Evolutionary conservation across 2,113 vertebrate species (phyloP), one percentile per base, ranked within the genome.

Genomic region (Halichoerus grypus): DNA sequence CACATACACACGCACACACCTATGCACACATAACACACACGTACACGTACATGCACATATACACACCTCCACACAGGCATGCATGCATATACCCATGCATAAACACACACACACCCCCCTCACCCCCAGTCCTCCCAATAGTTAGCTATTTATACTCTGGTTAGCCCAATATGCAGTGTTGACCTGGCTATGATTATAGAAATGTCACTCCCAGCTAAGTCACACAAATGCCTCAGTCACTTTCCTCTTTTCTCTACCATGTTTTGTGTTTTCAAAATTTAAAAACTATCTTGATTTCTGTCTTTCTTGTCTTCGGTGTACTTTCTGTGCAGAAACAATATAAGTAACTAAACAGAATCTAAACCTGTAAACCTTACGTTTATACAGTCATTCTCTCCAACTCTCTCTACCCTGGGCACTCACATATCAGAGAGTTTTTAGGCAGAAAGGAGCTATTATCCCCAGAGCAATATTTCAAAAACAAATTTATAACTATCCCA

Each of bases 391-490:
- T 36, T 80, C 22, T 51, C 5, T 55, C 81, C 26, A 26, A 21
- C 53, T 65, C n/a, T 49, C 89, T 67, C n/a, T 71, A 31, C 28
- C 39, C 39, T 10, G 2, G 1, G 14, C 12, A 24, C 39, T 61
- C 28, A 77, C 3, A 46, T 26, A 55, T 33, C 14, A 4, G 53
- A 22, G 49, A 79, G 12, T 13, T 81, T 89, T 94, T 85, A 49
- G 42, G 36, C 36, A 69, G 61, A 81, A 49, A 39, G 7, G 39
- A 91, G n/a, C 55, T 4, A 71, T 28, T 51, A 72, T 92, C 77
- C 49, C 67, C 46, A 96, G 67, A 67, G 80, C 42, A 96, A 89
- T 46, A 76, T 39, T 82, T 83, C 85, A 76, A 61, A 94, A 86
- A 57, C 85, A 90, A 80, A 77, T 51, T 42, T 42, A n/a, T 5